A percentile compares a stretch with the other conserved stretches of the same genome.
Evolutionary conservation across 30 jellyfish, hydroid and myxozoan species (phyloP).

Genomic region (Sanderia malayensis): DNA sequence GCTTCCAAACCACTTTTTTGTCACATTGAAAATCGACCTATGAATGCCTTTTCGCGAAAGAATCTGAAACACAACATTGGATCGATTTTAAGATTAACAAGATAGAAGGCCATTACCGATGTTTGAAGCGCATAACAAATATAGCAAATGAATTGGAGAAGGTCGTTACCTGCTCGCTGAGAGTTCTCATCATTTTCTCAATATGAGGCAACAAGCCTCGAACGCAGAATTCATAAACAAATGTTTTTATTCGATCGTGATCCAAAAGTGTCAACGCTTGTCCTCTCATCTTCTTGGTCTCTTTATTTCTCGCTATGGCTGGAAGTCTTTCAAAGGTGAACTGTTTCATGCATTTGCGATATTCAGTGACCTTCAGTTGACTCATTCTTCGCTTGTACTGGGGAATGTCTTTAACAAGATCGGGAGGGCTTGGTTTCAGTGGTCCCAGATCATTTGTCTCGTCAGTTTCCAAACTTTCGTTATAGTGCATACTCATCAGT

Average conservation of each 20-base stretch:
- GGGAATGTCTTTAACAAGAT: constrained; percentile 54
- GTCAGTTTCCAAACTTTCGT: constrained; percentile 69
- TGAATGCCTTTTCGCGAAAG: constrained; percentile 86
- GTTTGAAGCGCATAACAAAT: too few species aligned
- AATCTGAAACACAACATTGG: constrained; percentile 58
- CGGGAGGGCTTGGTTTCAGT: constrained; percentile 72
- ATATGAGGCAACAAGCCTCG: constrained; percentile 94
- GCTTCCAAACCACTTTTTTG: constrained; percentile 97
- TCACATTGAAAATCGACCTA: constrained; percentile 80
- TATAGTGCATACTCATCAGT: constrained; percentile 86
- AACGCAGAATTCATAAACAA: constrained; percentile 81
- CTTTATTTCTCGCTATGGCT: constrained; percentile 34
- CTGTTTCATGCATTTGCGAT: constrained; percentile 71
- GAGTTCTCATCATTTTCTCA: constrained; percentile 85
- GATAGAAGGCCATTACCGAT: too few species aligned
- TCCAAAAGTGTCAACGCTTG: constrained; percentile 66
- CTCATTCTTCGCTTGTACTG: constrained; percentile 46
- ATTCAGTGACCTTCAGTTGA: constrained; percentile 60
- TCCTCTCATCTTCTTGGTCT: constrained; percentile 58
- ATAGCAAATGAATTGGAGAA: too few species aligned
- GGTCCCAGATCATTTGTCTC: constrained; percentile 66
- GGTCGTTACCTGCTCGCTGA: constrained; percentile 94
- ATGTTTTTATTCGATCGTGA: constrained; percentile 69
- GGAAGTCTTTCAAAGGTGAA: constrained; percentile 64
- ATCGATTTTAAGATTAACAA: too few species aligned